phyloP scores from a whole-genome alignment of 2,113 vertebrate genomes.

The Panthera tigris region DNA sequence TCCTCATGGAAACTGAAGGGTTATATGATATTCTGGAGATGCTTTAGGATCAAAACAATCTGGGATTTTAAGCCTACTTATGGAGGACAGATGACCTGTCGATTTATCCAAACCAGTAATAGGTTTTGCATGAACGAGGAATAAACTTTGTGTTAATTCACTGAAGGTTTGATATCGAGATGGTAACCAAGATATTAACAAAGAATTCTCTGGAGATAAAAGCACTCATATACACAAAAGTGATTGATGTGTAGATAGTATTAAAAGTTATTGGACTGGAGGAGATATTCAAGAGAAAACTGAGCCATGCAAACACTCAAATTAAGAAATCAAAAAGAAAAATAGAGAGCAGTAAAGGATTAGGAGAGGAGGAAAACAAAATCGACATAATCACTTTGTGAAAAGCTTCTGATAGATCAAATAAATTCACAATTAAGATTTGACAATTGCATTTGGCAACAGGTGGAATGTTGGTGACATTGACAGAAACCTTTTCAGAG shows the following conservation, averaged over 20 bases:
- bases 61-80: background rate
- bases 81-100: background rate
- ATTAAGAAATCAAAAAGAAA: background rate
- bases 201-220: background rate
- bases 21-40: background rate
- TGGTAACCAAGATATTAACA: background rate
- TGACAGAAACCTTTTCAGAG: background rate
- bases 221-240: background rate
- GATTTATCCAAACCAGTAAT: background rate
- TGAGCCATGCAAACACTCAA: background rate
- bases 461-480: background rate
- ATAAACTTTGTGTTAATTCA: background rate
- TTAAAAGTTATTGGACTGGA: background rate
- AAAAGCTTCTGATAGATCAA: background rate
- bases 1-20: fast-evolving
- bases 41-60: background rate
- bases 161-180: background rate
- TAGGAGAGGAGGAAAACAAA: background rate
- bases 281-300: background rate
- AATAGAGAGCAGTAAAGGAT: background rate
- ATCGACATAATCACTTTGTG: background rate
- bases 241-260: background rate
- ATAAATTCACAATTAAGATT: background rate
- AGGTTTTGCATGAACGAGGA: background rate
- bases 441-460: background rate